phyloP scores from a whole-genome alignment of 2,113 vertebrate genomes.

The Anarhynchus alexandrinus region DNA sequence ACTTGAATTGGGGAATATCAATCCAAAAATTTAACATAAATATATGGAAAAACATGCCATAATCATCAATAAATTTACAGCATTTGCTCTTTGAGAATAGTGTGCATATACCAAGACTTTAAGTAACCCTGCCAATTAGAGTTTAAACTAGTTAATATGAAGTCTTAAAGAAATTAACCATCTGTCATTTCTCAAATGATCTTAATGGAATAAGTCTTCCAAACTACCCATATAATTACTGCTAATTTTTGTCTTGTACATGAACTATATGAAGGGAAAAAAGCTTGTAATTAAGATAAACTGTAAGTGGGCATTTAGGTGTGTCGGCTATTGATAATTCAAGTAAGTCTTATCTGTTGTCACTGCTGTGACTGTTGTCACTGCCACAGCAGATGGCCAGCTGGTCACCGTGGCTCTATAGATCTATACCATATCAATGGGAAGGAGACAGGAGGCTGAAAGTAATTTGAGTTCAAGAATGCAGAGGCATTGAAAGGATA shows the following conservation, averaged over 20 bases:
- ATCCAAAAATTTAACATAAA: neutral
- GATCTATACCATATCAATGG: neutral
- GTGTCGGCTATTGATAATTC: neutral
- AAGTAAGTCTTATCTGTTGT: neutral
- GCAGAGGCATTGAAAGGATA: neutral
- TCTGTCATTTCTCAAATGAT: conserved; percentile 21
- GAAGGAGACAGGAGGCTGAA: neutral
- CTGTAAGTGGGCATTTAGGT: neutral
- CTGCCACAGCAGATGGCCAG: neutral
- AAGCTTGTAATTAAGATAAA: neutral
- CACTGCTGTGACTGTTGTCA: neutral
- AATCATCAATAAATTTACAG: neutral
- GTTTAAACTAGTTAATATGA: conserved; percentile 18
- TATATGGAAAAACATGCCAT: neutral
- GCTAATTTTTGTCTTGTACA: neutral
- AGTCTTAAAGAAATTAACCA: conserved; percentile 15
- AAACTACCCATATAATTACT: neutral
- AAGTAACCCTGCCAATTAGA: conserved; percentile 8
- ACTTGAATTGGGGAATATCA: neutral
- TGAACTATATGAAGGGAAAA: neutral
- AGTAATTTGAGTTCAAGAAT: neutral
- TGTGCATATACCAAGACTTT: neutral
- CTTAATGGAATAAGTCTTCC: neutral
- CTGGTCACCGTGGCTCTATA: neutral
- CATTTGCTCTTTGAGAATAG: neutral